phyloP scores from a whole-genome alignment of 2,888 invertebrate genomes.

The Seira ritae region DNA sequence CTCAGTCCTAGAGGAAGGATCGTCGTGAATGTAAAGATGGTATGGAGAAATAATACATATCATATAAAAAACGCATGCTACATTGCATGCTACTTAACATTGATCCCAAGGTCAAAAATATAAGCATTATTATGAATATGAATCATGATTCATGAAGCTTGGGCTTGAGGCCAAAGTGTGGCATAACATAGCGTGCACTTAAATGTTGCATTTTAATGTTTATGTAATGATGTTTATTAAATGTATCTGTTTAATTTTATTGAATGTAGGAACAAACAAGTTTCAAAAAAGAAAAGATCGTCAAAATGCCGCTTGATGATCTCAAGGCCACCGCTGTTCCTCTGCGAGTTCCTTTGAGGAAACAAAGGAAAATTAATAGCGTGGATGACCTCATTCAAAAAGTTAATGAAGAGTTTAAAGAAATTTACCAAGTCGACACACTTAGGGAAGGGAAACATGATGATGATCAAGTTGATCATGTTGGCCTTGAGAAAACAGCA shows the following conservation, averaged over 20 bases:
- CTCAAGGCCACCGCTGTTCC: slow-evolving; percentile 47
- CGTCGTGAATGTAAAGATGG: slow-evolving; percentile 52
- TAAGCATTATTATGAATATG: neutral
- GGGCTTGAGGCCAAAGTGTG: too few relatives aligned
- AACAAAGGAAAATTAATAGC: neutral
- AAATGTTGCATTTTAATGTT: too few relatives aligned
- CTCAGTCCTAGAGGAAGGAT: slow-evolving; percentile 52
- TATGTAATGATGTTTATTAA: too few relatives aligned
- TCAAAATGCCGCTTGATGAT: slow-evolving; percentile 42
- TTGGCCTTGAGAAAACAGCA: too few relatives aligned
- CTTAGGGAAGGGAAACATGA: neutral
- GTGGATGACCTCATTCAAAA: neutral
- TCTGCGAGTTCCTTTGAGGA: slow-evolving; percentile 33
- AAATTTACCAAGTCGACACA: neutral
- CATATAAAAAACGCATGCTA: too few relatives aligned
- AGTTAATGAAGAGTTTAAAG: slow-evolving; percentile 3
- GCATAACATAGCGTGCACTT: slow-evolving; percentile 3
- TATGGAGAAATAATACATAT: too few relatives aligned
- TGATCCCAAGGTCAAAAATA: neutral
- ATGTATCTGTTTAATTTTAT: neutral
- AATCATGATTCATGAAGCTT: too few relatives aligned
- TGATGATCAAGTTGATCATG: neutral
- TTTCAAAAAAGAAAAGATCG: slow-evolving; percentile 53
- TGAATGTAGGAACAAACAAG: slow-evolving; percentile 54
- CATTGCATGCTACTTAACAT: too few relatives aligned